Evolutionary conservation across 1,140 invertebrate genomes (phyloP).

Genomic region (Leptopilina boulardi): DNA sequence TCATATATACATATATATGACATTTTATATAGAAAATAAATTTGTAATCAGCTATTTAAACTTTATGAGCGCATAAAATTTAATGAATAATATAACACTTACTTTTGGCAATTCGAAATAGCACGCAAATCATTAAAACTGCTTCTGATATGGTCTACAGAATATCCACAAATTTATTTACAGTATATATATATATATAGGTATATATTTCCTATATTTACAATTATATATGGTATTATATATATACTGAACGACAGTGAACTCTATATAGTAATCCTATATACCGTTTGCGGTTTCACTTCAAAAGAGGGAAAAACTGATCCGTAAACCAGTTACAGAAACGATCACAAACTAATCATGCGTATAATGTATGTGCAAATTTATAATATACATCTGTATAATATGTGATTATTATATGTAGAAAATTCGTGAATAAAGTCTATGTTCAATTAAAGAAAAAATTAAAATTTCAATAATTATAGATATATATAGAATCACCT

Average conservation of each 20-base stretch:
- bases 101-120: neutral
- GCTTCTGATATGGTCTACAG: conserved; percentile 2
- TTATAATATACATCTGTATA: conserved; percentile 4
- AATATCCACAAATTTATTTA: conserved; percentile 10
- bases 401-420: conserved; percentile 11
- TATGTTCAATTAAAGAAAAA: neutral
- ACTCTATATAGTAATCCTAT: conserved; percentile 9
- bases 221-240: neutral
- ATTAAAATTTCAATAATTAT: neutral
- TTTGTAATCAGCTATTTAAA: too few species aligned
- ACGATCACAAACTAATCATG: conserved; percentile 21
- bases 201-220: neutral
- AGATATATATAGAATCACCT: too few species aligned
- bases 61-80: too few species aligned
- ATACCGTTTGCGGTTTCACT: conserved; percentile 26
- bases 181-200: neutral
- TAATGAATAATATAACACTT: too few species aligned
- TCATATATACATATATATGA: too few species aligned
- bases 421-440: neutral
- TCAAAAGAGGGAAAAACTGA: conserved; percentile 27
- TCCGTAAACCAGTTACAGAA: conserved; percentile 28
- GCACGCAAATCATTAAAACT: neutral
- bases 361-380: neutral
- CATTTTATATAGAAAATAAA: too few species aligned
- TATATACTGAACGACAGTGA: conserved; percentile 1